Evolutionary conservation across 2,797 vertebrate species (phyloP).

Genomic region (Gymnodraco acuticeps): DNA sequence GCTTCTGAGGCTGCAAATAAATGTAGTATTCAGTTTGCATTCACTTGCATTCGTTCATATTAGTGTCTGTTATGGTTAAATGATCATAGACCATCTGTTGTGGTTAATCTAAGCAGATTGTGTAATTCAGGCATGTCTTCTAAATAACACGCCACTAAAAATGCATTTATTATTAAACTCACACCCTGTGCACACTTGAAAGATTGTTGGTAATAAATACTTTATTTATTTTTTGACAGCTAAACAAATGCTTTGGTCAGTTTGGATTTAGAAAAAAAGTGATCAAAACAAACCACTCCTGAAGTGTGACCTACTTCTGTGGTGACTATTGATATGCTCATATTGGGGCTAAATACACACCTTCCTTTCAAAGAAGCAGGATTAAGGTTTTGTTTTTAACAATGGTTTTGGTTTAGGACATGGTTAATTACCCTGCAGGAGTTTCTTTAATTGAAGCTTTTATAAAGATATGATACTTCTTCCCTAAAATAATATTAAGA

Average conservation of each 20-base stretch:
- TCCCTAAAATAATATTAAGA: background rate
- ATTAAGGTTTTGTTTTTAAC: background rate
- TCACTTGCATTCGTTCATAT: background rate
- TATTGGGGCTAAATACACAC: background rate
- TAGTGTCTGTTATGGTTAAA: conserved; percentile 18
- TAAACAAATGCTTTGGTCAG: background rate
- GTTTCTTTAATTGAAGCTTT: no score
- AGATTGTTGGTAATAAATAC: background rate
- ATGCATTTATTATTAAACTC: background rate
- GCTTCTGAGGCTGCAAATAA: background rate
- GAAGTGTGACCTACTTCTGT: background rate
- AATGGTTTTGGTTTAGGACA: background rate
- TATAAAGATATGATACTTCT: no score
- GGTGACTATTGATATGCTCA: background rate
- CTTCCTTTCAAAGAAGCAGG: background rate
- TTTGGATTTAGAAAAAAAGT: background rate
- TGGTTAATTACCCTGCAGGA: background rate
- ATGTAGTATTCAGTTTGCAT: conserved; percentile 11
- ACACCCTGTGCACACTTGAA: background rate
- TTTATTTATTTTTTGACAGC: background rate
- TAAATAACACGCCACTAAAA: background rate
- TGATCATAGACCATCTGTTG: conserved; percentile 18
- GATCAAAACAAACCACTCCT: background rate
- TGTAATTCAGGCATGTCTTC: background rate
- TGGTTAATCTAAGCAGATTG: conserved; percentile 1